Conservation (phyloP, 1,140 invertebrate species). For the Atta texana region DNA sequence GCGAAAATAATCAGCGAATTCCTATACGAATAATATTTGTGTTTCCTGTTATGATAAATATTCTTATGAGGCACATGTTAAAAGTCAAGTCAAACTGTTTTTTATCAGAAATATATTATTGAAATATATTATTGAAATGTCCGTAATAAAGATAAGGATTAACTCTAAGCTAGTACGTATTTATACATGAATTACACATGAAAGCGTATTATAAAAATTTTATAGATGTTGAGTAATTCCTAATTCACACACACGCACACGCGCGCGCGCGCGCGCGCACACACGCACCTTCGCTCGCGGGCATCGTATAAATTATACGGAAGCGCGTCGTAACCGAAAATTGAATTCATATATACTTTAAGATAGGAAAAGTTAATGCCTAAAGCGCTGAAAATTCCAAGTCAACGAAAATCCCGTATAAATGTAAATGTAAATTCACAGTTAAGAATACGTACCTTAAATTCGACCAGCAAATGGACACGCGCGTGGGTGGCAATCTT, state of each 20-base stretch:
- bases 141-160: constrained; percentile 11
- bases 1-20: background rate
- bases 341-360: constrained; percentile 22
- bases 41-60: constrained; percentile 3
- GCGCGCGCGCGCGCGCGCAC: no score
- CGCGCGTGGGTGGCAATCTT: constrained; percentile 63
- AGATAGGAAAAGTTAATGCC: constrained; percentile 47
- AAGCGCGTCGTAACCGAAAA: constrained; percentile 35
- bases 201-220: constrained; percentile 12
- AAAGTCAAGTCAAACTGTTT: background rate
- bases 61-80: constrained; percentile 1
- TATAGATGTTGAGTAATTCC: background rate
- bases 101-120: constrained; percentile 10
- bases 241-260: background rate
- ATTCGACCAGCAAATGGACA: constrained; percentile 36
- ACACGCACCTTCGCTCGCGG: background rate
- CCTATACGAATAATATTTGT: constrained; percentile 16
- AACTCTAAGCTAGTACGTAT: no score
- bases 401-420: constrained; percentile 46
- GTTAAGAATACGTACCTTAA: constrained; percentile 67
- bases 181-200: background rate
- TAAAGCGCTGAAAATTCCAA: background rate
- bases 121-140: constrained; percentile 32
- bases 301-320: constrained; percentile 11
- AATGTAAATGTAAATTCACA: constrained; percentile 49